Conservation (phyloP, 2,113 vertebrate species). For the Panurus biarmicus region DNA sequence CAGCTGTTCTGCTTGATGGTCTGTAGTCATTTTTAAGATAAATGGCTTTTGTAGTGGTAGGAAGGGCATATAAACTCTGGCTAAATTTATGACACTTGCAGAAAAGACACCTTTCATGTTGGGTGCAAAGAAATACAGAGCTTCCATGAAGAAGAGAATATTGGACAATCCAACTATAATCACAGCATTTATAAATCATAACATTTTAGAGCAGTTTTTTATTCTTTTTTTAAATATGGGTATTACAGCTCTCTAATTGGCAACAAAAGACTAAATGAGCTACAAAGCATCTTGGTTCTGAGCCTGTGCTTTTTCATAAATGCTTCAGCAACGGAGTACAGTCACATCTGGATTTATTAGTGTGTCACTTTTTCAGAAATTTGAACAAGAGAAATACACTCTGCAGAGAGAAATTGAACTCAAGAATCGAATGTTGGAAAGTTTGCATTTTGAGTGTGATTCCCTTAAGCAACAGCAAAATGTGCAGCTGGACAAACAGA, state of each 20-base stretch:
- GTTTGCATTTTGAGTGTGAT: conserved; percentile 84
- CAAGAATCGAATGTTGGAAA: conserved; percentile 85
- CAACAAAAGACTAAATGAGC: neutral
- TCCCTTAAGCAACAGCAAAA: conserved; percentile 82
- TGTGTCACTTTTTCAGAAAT: conserved; percentile 61
- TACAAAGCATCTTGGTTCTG: neutral
- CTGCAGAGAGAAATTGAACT: conserved; percentile 86
- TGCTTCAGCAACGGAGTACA: neutral
- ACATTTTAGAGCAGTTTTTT: neutral
- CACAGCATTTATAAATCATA: neutral
- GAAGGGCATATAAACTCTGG: neutral
- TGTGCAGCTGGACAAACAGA: conserved; percentile 74
- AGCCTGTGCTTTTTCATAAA: neutral
- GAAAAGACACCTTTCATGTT: neutral
- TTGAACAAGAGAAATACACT: conserved; percentile 87
- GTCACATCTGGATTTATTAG: neutral
- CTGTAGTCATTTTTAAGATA: neutral
- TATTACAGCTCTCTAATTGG: neutral
- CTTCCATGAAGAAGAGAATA: neutral
- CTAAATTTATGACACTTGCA: neutral
- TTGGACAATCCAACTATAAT: neutral
- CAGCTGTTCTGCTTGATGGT: neutral
- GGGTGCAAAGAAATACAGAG: neutral
- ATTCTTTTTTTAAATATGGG: neutral
- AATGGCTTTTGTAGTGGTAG: neutral